phyloP scores from a whole-genome alignment of 1,140 invertebrate species.

The Eriocheir sinensis region DNA sequence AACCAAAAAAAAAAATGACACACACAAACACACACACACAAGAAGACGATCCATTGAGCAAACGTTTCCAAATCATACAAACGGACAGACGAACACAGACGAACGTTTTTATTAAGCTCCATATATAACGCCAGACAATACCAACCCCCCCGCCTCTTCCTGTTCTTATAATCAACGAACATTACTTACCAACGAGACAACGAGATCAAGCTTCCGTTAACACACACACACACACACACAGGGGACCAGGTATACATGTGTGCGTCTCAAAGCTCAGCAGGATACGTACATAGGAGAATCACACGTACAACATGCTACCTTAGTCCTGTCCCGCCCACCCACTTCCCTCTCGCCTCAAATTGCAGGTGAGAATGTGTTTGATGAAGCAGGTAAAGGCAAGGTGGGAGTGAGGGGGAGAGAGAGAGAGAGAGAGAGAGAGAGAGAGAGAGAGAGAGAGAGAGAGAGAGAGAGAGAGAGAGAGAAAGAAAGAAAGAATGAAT shows the following conservation, averaged over 20 bases:
- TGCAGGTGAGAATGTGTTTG: no score
- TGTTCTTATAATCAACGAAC: no score
- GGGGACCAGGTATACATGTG: neutral
- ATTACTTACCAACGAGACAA: neutral
- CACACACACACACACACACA: no score
- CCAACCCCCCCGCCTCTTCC: no score
- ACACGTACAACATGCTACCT: neutral
- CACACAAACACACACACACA: constrained; percentile 32
- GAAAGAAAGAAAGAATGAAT: neutral
- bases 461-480: neutral
- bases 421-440: constrained; percentile 14
- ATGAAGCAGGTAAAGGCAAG: no score
- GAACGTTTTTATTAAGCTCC: neutral
- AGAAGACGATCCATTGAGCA: neutral
- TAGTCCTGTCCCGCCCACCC: neutral
- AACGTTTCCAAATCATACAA: neutral
- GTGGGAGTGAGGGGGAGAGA: neutral
- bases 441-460: constrained; percentile 14
- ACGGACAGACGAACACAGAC: neutral
- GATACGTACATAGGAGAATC: neutral
- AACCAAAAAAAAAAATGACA: neutral
- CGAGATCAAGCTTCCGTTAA: neutral
- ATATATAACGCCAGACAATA: no score
- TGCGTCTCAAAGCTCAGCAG: neutral
- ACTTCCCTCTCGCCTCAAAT: neutral